phyloP scores from a whole-genome alignment of 2,888 invertebrate genomes.

The Chaetogeoica ovagalla region DNA sequence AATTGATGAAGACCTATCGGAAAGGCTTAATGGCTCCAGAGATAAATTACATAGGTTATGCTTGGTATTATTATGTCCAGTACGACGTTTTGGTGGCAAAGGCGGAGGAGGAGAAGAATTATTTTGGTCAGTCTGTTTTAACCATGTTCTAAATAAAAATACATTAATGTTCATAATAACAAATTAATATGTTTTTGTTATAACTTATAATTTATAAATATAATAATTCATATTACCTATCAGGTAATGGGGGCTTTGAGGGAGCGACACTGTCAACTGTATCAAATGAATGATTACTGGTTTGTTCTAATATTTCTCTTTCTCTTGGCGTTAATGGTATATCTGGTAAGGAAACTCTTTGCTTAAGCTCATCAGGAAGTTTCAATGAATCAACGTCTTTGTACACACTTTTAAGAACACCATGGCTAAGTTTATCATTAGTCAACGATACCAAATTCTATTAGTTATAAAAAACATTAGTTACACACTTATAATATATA shows the following conservation, averaged over 20 bases:
- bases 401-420: constrained; percentile 59
- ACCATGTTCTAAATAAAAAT: constrained; percentile 39
- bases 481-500: constrained; percentile 18
- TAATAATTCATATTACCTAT: constrained; percentile 63
- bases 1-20: constrained; percentile 71
- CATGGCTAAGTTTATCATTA: constrained; percentile 76
- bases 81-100: constrained; percentile 66
- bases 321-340: constrained; percentile 82
- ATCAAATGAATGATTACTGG: constrained; percentile 59
- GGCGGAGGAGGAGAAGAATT: constrained; percentile 64
- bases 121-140: constrained; percentile 29
- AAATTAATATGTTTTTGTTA: not conserved
- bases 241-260: constrained; percentile 87
- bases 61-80: constrained; percentile 56
- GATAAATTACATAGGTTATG: constrained; percentile 44
- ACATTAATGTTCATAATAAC: constrained; percentile 10
- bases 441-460: constrained; percentile 77
- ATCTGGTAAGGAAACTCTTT: constrained; percentile 69
- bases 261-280: constrained; percentile 70
- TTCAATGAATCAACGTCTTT: constrained; percentile 43
- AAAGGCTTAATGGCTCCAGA: constrained; percentile 62
- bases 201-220: not conserved
- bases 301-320: constrained; percentile 68
- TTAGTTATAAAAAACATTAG: not conserved
- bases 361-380: constrained; percentile 41